Base-by-base conservation (phyloP, 2,113 vertebrate genomes). In the Fulica atra region DNA sequence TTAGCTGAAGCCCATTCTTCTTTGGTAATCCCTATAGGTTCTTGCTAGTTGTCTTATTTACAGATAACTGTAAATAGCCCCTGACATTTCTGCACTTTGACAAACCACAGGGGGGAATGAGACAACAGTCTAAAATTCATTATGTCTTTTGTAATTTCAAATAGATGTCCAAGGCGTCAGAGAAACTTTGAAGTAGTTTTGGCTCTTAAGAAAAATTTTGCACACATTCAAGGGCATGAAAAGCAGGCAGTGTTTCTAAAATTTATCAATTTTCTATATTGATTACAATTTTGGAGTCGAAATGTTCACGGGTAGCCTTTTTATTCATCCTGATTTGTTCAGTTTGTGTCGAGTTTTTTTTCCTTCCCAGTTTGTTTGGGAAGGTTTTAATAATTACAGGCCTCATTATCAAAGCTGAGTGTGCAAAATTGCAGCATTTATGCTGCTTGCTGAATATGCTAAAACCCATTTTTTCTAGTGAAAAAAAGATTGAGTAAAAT, bases 101-200 rank as follows among this genome's bases (percentile, higher is more conserved):
- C 31, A 84, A 93, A 88, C 46, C 28, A 9, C 44, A n/a, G 40
- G 68, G n/a, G 57, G 71, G 91, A 95, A 86, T 53, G 91, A 50
- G 48, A 59, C 33, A 69, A 14, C 23, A 74, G 35, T 51, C 80
- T 73, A 59, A 38, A 81, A 16, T 36, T 31, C 36, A 19, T 29
- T 40, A 25, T 6, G 24, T 25, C 35, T 95, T 97, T 73, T 88
- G 31, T 86, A 73, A 78, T 91, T 94, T 73, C 40, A 59, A 92
- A 59, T 72, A 76, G 36, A 73, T 87, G 44, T 74, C 65, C 10
- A 8, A 82, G 25, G 38, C 93, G 88, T 93, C 89, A 92, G 73
- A 95, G 93, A 60, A 51, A 18, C 78, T 72, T 56, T 93, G 87
- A 94, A 74, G 29, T 89, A 90, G 91, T 94, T 80, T 94, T 12